A percentile compares a stretch with the other conserved stretches of the same genome.
Conservation (phyloP, 2,888 invertebrate genomes). For the Ophion ventricosus region DNA sequence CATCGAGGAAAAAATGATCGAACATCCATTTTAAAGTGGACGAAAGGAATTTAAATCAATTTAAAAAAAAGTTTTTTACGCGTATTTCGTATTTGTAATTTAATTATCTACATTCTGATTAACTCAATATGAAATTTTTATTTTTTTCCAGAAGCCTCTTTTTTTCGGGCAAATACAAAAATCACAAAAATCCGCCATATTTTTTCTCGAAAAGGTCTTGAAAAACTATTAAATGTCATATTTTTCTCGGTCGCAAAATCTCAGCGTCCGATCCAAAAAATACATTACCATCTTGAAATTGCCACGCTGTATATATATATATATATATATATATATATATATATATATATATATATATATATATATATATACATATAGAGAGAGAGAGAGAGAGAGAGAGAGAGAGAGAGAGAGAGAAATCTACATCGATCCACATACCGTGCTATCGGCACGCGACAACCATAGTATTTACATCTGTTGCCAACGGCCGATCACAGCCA, state of each 20-base stretch:
- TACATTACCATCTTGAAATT: too few species aligned
- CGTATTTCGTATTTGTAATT: background rate
- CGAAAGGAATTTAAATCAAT: background rate
- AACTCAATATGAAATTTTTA: background rate
- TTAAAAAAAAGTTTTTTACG: background rate
- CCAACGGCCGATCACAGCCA: slow-evolving; percentile 3
- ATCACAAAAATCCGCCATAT: background rate
- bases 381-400: background rate
- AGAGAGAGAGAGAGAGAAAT: background rate
- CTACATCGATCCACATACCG: slow-evolving; percentile 27
- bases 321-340: too few species aligned
- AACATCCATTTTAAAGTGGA: too few species aligned
- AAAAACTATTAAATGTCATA: background rate
- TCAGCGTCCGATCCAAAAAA: background rate
- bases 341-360: background rate
- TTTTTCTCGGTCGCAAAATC: background rate
- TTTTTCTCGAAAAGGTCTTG: background rate
- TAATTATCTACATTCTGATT: background rate
- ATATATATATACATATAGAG: background rate
- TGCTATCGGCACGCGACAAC: slow-evolving; percentile 53
- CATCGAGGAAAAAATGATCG: too few species aligned
- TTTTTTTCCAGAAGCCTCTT: background rate
- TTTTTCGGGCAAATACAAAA: background rate
- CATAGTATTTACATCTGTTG: slow-evolving; percentile 36
- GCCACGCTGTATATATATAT: too few species aligned